Evolutionary conservation across 2,113 vertebrate species (phyloP).

Genomic region (Pampusana beccarii): DNA sequence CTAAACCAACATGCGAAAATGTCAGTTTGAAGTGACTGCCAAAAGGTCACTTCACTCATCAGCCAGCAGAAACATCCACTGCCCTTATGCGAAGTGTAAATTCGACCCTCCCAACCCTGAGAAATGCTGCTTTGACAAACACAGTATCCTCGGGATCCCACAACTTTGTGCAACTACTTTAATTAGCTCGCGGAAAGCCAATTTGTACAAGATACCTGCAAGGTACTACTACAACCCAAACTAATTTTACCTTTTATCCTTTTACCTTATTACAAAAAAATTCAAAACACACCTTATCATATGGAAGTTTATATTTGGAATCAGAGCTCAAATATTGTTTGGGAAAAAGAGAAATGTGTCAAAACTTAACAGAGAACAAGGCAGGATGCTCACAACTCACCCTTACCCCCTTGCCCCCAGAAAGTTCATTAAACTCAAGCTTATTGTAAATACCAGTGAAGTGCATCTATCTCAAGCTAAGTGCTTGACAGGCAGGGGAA

Average conservation of each 20-base stretch:
- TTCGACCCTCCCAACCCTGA: too few relatives aligned
- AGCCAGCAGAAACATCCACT: too few relatives aligned
- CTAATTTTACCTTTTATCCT: accelerated
- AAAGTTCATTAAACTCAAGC: accelerated
- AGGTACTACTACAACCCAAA: not conserved
- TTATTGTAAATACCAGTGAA: accelerated
- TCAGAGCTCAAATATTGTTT: not conserved
- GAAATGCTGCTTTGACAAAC: accelerated
- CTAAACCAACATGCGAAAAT: too few relatives aligned
- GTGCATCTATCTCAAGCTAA: accelerated
- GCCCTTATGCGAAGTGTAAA: too few relatives aligned
- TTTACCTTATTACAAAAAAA: accelerated
- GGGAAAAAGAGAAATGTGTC: too few relatives aligned
- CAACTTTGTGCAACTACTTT: too few relatives aligned
- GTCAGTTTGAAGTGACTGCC: accelerated
- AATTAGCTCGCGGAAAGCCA: accelerated
- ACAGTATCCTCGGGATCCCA: accelerated
- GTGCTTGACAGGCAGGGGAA: not conserved
- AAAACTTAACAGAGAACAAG: too few relatives aligned
- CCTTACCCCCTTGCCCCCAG: accelerated
- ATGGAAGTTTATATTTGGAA: accelerated
- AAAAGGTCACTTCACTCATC: not conserved
- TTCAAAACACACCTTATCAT: accelerated
- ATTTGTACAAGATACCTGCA: accelerated
- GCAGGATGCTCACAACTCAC: accelerated